Base-by-base conservation (phyloP, 2,888 invertebrate species). In the Clistopyga incitator region DNA sequence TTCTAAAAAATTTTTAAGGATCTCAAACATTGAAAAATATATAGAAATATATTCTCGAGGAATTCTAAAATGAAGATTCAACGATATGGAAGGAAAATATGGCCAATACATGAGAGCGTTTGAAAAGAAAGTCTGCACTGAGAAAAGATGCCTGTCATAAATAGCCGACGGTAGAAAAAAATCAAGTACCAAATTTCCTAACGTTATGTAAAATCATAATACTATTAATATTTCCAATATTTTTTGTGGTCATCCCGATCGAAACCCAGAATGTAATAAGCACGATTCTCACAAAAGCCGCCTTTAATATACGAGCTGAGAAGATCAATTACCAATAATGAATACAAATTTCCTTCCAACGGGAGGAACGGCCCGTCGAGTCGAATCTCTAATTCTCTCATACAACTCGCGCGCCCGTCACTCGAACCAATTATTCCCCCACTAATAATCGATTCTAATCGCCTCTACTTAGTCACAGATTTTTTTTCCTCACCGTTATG, bases 391-490 rank as follows among this genome's bases (percentile, higher is more conserved):
- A 56, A 56, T 56, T 56, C 11, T 52, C 54, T 65, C 74, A 50
- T 64, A 65, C 15, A 23, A 56, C 23, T 56, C 25, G 34, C 74
- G 29, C 13, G 25, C 34, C 29, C 61, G 18, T 13, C 61, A 47
- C 61, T 47, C 23, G 18, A 42, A 15, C 52, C 52, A 65, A 76
- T 65, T 54, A 34, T 34, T 45, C n/a, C 59, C 34, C 77, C 47
- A 59, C 59, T 50, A 45, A 68, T 68, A 77, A 77, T 68, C 77
- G 56, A 77, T 68, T 67, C 67, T 68, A 78, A 78, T 82, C 50
- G 25, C 72, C 34, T 10, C 56, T 45, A 59, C 59, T 65, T 70
- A 56, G 59, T 71, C 71, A 68, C 70, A 20, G 56, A 65, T 42
- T 77, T 23, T 77, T 59, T 59, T 25, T 11, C 59, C 25, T 47